Conservation (phyloP, 2,888 invertebrate species). For the Gari tellinella region DNA sequence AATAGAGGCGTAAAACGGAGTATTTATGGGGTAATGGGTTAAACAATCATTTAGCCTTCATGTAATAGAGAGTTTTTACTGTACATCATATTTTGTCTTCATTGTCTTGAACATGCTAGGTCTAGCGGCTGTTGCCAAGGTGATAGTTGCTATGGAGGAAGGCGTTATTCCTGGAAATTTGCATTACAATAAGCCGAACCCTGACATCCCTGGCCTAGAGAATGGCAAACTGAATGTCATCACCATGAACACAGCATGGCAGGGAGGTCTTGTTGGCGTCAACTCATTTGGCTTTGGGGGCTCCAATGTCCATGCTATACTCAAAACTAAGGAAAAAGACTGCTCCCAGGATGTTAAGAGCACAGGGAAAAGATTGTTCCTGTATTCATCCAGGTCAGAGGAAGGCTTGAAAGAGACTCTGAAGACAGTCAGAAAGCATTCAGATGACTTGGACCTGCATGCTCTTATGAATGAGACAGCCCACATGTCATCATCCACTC, state of each 20-base stretch:
- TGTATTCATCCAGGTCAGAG: slow-evolving; percentile 94
- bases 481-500: slow-evolving; percentile 88
- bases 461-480: slow-evolving; percentile 79
- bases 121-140: slow-evolving; percentile 95
- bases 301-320: slow-evolving; percentile 84
- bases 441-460: slow-evolving; percentile 77
- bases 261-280: slow-evolving; percentile 95
- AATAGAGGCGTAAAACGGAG: too few relatives aligned
- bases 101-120: slow-evolving; percentile 87
- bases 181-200: slow-evolving; percentile 94
- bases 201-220: slow-evolving; percentile 94
- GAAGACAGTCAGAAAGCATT: slow-evolving; percentile 89
- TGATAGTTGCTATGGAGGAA: slow-evolving; percentile 96
- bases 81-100: too few relatives aligned
- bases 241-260: slow-evolving; percentile 92
- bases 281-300: slow-evolving; percentile 99
- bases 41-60: too few relatives aligned
- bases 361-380: slow-evolving; percentile 88
- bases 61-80: too few relatives aligned
- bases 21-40: too few relatives aligned
- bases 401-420: slow-evolving; percentile 90
- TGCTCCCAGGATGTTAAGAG: slow-evolving; percentile 1
- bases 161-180: slow-evolving; percentile 96
- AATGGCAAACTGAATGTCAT: slow-evolving; percentile 97
- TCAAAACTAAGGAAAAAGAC: slow-evolving; percentile 84